These are phyloP conservation scores for Eupeodes latifasciatus DNA, from an alignment of 2,888 invertebrate species.

Conservation along the genomic window DNA sequence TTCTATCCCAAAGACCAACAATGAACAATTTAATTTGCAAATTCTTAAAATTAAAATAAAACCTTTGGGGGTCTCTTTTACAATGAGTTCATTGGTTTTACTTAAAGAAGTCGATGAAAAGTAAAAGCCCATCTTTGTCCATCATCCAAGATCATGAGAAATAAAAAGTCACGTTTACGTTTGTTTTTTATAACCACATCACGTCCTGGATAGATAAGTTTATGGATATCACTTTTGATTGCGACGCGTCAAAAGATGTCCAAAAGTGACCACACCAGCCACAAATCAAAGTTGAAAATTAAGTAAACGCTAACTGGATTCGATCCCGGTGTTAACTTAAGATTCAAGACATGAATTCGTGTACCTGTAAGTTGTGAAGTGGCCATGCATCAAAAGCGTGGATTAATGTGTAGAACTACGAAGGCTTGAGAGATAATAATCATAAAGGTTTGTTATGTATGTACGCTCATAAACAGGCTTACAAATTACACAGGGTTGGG, in stretches of 20 bases:
- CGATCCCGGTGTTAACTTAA: slow-evolving; percentile 15
- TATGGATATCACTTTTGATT: slow-evolving; percentile 40
- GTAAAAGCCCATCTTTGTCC: background rate
- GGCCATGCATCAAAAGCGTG: background rate
- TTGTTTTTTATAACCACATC: slow-evolving; percentile 52
- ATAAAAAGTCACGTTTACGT: slow-evolving; percentile 20
- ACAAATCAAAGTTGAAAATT: slow-evolving; percentile 21
- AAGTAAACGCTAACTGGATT: slow-evolving; percentile 32
- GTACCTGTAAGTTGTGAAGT: slow-evolving; percentile 3
- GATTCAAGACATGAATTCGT: slow-evolving; percentile 42
- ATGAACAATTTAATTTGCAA: slow-evolving; percentile 1
- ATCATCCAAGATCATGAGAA: slow-evolving; percentile 19
- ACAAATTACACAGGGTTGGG: no score
- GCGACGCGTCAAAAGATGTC: slow-evolving; percentile 59
- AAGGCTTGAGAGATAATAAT: background rate
- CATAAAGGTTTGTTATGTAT: background rate
- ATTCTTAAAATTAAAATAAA: background rate
- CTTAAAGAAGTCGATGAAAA: background rate
- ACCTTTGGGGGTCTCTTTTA: background rate
- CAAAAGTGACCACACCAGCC: slow-evolving; percentile 64
- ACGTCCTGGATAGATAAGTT: slow-evolving; percentile 50
- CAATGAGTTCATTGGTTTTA: slow-evolving; percentile 11
- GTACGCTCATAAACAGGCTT: no score
- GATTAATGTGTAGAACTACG: slow-evolving; percentile 5
- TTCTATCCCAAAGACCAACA: background rate